These are phyloP conservation scores for Cordilura impudica DNA, from an alignment of 2,888 invertebrate genomes.

Conservation along the genomic window DNA sequence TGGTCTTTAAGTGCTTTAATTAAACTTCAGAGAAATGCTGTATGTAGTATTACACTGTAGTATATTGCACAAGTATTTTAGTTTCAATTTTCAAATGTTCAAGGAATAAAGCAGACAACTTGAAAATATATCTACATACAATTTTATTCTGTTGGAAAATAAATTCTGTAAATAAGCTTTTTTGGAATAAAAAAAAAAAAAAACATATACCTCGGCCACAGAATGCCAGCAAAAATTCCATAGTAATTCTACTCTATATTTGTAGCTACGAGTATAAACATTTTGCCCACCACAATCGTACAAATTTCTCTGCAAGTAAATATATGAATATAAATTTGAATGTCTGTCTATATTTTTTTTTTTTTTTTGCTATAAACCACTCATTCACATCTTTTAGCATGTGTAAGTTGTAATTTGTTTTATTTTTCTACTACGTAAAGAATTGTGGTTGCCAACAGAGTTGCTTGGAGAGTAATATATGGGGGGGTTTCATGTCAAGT, in stretches of 20 bases:
- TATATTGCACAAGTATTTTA: background rate
- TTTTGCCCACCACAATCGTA: background rate
- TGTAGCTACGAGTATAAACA: background rate
- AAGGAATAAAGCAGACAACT: conserved; percentile 37
- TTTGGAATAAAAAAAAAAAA: background rate
- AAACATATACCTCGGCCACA: background rate
- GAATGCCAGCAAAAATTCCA: background rate
- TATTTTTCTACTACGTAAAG: too few relatives aligned
- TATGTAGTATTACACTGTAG: background rate
- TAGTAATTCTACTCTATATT: background rate
- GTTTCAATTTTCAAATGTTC: background rate
- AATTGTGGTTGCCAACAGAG: too few relatives aligned
- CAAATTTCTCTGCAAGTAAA: background rate
- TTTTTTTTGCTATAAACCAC: background rate
- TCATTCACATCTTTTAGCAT: conserved; percentile 5
- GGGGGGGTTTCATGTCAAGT: too few relatives aligned
- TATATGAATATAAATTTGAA: background rate
- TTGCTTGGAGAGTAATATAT: too few relatives aligned
- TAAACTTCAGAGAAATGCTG: conserved; percentile 44
- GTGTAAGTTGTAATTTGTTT: background rate
- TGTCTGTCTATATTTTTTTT: background rate
- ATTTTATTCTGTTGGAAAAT: conserved; percentile 9
- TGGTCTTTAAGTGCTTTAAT: conserved; percentile 54
- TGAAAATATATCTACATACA: conserved; percentile 24
- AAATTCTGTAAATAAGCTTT: conserved; percentile 9